Percentiles rank a stretch among this genome's conserved stretches.
Conservation (phyloP, 2,797 vertebrate genomes). For the Acanthiza pusilla region DNA sequence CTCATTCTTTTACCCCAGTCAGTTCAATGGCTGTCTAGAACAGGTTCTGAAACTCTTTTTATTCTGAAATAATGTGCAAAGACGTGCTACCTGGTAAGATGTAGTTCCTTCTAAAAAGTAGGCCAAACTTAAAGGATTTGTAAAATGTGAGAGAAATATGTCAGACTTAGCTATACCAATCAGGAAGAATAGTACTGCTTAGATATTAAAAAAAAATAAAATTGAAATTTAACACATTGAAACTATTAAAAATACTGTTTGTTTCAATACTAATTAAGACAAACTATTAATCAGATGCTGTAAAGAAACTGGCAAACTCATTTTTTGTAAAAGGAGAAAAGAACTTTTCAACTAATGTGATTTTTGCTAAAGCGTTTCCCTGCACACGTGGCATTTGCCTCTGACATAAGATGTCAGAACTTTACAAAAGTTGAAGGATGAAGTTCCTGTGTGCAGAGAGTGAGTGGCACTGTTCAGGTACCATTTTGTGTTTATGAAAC, state of each 20-base stretch:
- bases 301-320: not conserved
- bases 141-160: not conserved
- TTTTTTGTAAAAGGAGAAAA: not conserved
- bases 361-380: not conserved
- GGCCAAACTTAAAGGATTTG: not conserved
- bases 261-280: not conserved
- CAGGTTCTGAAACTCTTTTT: not conserved
- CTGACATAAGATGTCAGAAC: not conserved
- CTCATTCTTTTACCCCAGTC: not conserved
- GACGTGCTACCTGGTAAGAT: not conserved
- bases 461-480: not conserved
- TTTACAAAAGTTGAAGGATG: not conserved
- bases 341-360: not conserved
- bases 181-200: not conserved
- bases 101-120: not conserved
- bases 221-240: not conserved
- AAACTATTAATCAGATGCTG: not conserved
- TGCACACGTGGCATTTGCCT: not conserved
- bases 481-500: not conserved
- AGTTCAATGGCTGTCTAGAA: not conserved
- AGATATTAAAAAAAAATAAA: no score
- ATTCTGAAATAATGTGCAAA: not conserved
- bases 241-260: not conserved
- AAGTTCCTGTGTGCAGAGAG: not conserved
- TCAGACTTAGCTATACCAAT: not conserved